These are phyloP conservation scores for Polymixis lichenea DNA, from an alignment of 2,888 invertebrate genomes.

Conservation along the genomic window DNA sequence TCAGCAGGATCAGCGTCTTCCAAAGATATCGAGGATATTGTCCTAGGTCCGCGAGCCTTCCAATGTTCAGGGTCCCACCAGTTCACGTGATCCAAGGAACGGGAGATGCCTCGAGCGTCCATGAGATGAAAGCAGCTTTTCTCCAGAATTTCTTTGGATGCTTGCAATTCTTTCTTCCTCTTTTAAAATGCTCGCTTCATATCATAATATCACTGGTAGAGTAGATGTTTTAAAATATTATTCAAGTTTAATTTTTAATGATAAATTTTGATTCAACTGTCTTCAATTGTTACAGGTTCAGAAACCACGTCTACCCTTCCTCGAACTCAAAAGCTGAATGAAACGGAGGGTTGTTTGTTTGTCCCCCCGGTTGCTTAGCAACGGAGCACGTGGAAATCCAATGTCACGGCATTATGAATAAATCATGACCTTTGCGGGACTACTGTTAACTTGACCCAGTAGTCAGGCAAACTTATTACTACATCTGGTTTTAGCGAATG, in stretches of 20 bases:
- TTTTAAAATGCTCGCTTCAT: background rate
- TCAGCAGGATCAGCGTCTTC: slow-evolving; percentile 80
- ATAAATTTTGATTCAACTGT: background rate
- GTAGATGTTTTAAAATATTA: background rate
- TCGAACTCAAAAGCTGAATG: slow-evolving; percentile 74
- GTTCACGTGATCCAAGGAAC: slow-evolving; percentile 80
- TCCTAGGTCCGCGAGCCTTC: slow-evolving; percentile 75
- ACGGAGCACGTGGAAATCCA: slow-evolving; percentile 81
- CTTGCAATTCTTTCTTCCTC: background rate
- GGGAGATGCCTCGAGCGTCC: slow-evolving; percentile 78
- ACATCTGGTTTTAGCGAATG: slow-evolving; percentile 6
- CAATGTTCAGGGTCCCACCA: slow-evolving; percentile 86
- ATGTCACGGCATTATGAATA: slow-evolving; percentile 83
- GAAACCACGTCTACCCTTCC: slow-evolving; percentile 56
- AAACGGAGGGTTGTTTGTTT: slow-evolving; percentile 79
- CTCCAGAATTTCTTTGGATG: background rate
- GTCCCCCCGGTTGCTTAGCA: slow-evolving; percentile 76
- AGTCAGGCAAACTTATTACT: slow-evolving; percentile 57
- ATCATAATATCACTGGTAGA: background rate
- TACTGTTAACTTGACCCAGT: slow-evolving; percentile 80
- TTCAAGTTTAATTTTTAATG: background rate
- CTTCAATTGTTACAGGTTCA: background rate
- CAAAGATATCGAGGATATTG: slow-evolving; percentile 79
- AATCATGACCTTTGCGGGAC: slow-evolving; percentile 76
- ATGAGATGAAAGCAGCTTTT: slow-evolving; percentile 61